Evolutionary conservation across 2,797 vertebrate genomes (phyloP), one percentile per base, ranked within the genome.

Genomic region (Typhlichthys eigenmanni): DNA sequence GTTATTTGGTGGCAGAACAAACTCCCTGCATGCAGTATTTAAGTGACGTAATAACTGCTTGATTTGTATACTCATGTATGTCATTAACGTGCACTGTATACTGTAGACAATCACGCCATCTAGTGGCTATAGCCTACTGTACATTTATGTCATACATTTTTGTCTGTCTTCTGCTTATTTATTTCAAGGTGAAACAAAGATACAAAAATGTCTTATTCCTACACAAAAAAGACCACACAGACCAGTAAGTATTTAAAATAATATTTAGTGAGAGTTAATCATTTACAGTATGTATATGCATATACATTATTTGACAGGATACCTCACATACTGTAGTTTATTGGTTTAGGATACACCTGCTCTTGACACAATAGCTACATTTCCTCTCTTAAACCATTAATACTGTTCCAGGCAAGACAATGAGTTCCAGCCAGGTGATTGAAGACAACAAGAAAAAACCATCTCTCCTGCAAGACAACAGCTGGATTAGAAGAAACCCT

Each of bases 401-500:
- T 52, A 5, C 16, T 1, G 1, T 19, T 48, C 11, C 66, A 92
- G 89, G 46, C n/a, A 86, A 64, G 34, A 71, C 1, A 45, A 24
- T 79, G 43, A 69, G 74, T 58, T 38, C 72, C 17, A 85, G 71
- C 55, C 79, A 89, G 70, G 81, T 74, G 43, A 67, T 89, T 54
- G 91, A 91, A 0, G 94, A 95, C 1, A 67, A 19, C 69, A 95
- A 94, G 83, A 95, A 90, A 78, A 92, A 88, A 75, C 66, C 92
- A 6, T 80, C 87, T 2, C 88, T 95, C 52, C 86, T 98, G 62
- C 92, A 93, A 68, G 96, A 99, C 78, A 91, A 80, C 84, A 96
- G 95, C 81, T 99, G 97, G 97, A 99, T 99, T 89, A 96, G 83
- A 84, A 94, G 74, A 59, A 64, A 47, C 0, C 83, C 84, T 0